Base-by-base conservation (phyloP, 2,113 vertebrate species). In the Microcebus ravelobensis region DNA sequence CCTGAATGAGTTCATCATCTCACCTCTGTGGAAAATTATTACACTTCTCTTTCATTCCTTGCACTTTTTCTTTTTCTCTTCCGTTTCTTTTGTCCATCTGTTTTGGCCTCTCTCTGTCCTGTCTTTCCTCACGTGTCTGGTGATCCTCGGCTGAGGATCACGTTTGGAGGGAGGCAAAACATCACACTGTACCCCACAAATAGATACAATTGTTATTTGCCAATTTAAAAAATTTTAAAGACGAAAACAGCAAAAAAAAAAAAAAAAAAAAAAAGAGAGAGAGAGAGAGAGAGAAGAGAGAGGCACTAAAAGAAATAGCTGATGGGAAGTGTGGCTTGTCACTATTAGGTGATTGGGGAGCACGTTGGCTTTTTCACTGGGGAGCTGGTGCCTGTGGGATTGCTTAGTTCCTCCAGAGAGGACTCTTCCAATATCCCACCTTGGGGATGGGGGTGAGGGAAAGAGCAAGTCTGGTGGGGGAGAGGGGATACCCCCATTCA, bases 1-100 rank as follows among this genome's bases (percentile, higher is more conserved):
- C 25, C n/a, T 20, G 29, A 96, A n/a, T 42, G 39, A 89, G 31
- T 25, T 27, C 59, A 14, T 48, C 50, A 42, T 90, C 88, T 86
- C 71, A 4, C 25, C 52, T 31, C 5, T 1, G 27, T 31, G 50
- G 31, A 57, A 87, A 89, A 87, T 34, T 11, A 11, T 18, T 48
- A 42, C 10, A 36, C 31, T 84, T 97, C 67, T 63, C 79, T 68
- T 92, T 92, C 65, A 34, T 57, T 95, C 50, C 76, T 91, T 77
- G 71, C 9, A 8, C n/a, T 9, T 31, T 57, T 59, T 87, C 45
- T 85, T 77, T 79, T 61, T 36, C 81, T 71, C 36, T 34, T 25
- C 2, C 0, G 36, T 31, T 31, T 91, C 67, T 90, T 95, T 73
- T 3, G 8, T 61, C 63, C 27, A 0, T 45, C n/a, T 11, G 13